Percentiles rank a stretch among this genome's conserved stretches.
Evolutionary conservation across 2,888 invertebrate genomes (phyloP).

Genomic region (Chironomus riparius): DNA sequence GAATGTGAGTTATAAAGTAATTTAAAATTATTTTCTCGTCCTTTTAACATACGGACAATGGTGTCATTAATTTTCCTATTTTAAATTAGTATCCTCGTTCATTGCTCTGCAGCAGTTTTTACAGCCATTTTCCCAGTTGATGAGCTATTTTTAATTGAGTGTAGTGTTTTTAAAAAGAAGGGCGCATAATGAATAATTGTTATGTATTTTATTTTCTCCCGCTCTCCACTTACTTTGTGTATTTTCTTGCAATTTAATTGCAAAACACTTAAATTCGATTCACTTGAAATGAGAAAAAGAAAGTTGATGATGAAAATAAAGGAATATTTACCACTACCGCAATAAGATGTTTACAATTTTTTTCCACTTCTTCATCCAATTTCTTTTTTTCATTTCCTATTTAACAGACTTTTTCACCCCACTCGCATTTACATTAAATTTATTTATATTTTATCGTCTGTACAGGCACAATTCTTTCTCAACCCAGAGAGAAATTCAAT

Average conservation of each 20-base stretch:
- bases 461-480: neutral
- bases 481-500: neutral
- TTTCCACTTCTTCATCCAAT: neutral
- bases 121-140: neutral
- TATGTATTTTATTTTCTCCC: neutral
- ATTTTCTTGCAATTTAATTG: neutral
- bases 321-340: neutral
- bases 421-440: neutral
- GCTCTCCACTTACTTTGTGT: neutral
- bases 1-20: neutral
- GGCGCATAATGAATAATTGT: neutral
- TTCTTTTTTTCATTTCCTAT: neutral
- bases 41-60: neutral
- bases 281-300: neutral
- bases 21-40: too few relatives aligned
- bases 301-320: neutral
- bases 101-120: neutral
- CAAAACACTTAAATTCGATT: neutral
- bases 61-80: neutral
- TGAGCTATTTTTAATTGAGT: neutral
- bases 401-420: neutral
- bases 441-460: neutral
- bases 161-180: neutral
- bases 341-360: constrained; percentile 1
- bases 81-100: neutral